Conservation (phyloP, 2,113 vertebrate genomes). For the Pachyramphus minor region DNA sequence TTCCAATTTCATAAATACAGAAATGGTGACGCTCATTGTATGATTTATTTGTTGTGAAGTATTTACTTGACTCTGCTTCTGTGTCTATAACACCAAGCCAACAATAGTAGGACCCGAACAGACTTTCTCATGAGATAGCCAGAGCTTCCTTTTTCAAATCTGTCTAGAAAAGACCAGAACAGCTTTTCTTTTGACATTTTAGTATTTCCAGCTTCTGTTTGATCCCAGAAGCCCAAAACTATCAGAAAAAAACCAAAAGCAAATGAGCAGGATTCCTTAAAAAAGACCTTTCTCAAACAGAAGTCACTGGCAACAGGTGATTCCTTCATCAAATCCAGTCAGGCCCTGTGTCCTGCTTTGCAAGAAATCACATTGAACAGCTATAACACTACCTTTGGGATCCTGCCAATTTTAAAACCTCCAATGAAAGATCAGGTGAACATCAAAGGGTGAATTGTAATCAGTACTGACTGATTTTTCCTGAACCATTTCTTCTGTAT, state of each 20-base stretch:
- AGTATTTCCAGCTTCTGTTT: neutral
- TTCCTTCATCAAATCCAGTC: neutral
- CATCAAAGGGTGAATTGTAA: neutral
- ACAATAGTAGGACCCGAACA: neutral
- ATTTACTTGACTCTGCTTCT: neutral
- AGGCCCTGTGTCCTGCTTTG: neutral
- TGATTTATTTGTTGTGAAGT: conserved; percentile 5
- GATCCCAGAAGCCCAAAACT: neutral
- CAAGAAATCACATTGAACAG: neutral
- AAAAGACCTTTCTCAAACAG: neutral
- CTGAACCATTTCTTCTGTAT: neutral
- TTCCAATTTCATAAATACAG: neutral
- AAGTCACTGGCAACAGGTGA: neutral
- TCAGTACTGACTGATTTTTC: neutral
- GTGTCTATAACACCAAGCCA: neutral
- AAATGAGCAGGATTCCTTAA: neutral
- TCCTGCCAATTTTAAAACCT: neutral
- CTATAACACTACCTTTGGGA: neutral
- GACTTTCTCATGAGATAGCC: neutral
- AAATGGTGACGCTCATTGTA: neutral
- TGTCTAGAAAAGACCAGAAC: neutral
- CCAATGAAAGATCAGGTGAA: neutral
- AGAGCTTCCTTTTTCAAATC: neutral
- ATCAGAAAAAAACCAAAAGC: neutral
- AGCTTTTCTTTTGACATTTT: neutral